Conservation (phyloP, 2,888 invertebrate genomes). For the Marasmarcha lunaedactyla region DNA sequence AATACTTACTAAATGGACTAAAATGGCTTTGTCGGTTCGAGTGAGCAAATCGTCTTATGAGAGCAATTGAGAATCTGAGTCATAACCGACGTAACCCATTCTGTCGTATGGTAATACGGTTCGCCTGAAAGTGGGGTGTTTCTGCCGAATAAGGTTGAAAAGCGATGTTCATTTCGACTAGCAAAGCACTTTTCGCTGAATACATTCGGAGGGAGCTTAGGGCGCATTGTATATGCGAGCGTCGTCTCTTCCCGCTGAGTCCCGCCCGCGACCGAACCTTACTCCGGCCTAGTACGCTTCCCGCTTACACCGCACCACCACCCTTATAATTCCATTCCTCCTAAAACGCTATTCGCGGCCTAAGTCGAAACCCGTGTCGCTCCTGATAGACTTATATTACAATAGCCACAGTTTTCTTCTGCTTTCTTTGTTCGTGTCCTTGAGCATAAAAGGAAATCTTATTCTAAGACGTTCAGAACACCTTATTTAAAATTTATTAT, state of each 20-base stretch:
- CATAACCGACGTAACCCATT: constrained; percentile 21
- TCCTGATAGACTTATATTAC: constrained; percentile 22
- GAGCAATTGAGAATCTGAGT: constrained; percentile 24
- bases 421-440: not conserved
- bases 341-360: constrained; percentile 34
- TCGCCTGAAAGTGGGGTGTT: constrained; percentile 30
- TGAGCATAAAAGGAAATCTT: not conserved
- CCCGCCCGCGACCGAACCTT: constrained; percentile 34
- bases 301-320: constrained; percentile 40
- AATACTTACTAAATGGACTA: constrained; percentile 1
- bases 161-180: constrained; percentile 49
- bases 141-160: constrained; percentile 42
- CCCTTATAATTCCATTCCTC: constrained; percentile 57
- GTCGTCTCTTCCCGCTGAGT: constrained; percentile 24
- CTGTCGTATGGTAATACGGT: constrained; percentile 37
- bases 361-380: constrained; percentile 59
- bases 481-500: not conserved
- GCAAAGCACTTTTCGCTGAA: constrained; percentile 50
- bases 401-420: constrained; percentile 18
- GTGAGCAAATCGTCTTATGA: constrained; percentile 20
- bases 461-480: not conserved
- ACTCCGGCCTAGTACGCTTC: constrained; percentile 62
- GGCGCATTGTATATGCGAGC: constrained; percentile 51
- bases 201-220: constrained; percentile 46
- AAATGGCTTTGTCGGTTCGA: constrained; percentile 19